Conservation (phyloP, 2,113 vertebrate genomes). For the Daphoenositta chrysoptera region DNA sequence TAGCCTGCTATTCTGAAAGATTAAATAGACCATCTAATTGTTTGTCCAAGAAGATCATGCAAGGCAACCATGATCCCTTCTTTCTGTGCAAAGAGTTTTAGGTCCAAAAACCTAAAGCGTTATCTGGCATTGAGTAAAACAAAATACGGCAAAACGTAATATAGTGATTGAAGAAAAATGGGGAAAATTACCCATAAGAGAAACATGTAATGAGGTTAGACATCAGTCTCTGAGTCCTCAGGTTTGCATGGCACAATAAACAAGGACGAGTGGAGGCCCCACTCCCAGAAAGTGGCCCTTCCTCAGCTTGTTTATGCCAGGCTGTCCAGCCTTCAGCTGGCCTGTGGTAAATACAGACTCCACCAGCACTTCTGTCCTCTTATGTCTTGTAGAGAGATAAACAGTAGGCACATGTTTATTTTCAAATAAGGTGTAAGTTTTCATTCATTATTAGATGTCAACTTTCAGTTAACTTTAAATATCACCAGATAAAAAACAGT, state of each 20-base stretch:
- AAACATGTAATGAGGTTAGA: background rate
- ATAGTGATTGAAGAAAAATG: background rate
- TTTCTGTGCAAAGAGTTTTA: background rate
- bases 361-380: background rate
- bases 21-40: background rate
- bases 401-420: background rate
- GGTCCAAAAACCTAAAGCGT: background rate
- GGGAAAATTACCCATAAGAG: background rate
- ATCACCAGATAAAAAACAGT: background rate
- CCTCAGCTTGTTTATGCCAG: background rate
- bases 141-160: background rate
- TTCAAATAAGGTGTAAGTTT: background rate
- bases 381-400: background rate
- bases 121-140: background rate
- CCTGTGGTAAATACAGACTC: background rate
- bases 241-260: background rate
- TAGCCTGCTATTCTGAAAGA: background rate
- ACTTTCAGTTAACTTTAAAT: background rate
- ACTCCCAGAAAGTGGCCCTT: background rate
- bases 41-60: background rate
- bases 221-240: fast-evolving
- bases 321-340: background rate
- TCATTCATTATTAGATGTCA: background rate
- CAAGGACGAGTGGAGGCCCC: background rate
- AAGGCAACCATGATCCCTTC: background rate